A percentile compares a stretch with the other conserved stretches of the same genome.
phyloP scores from a whole-genome alignment of 92 coral and sea anemone species.

The Meandrina meandrites region DNA sequence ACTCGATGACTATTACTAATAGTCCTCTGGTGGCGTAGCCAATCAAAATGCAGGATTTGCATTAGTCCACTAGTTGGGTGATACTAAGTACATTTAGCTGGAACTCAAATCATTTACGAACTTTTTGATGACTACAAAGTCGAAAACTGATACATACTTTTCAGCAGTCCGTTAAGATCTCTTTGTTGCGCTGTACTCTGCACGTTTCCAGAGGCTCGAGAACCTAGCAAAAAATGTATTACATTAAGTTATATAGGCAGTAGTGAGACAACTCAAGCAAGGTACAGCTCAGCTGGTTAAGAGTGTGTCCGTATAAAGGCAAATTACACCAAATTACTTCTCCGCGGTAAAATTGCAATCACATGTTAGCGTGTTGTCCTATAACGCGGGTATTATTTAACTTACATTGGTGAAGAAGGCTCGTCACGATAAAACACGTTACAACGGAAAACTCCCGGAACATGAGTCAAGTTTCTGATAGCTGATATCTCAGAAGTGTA shows the following conservation, averaged over 20 bases:
- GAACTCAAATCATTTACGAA: no score
- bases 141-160: constrained; percentile 22
- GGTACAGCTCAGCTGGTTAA: neutral
- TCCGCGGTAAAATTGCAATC: no score
- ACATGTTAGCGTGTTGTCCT: no score
- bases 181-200: constrained; percentile 57
- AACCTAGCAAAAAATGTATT: neutral
- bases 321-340: neutral
- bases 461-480: constrained; percentile 22
- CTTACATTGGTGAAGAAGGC: constrained; percentile 15
- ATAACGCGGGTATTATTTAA: neutral
- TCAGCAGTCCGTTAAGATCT: constrained; percentile 49
- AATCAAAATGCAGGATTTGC: no score
- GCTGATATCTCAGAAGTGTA: neutral
- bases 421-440: neutral
- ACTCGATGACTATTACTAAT: no score
- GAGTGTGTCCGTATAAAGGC: neutral
- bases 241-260: neutral
- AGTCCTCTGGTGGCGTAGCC: no score
- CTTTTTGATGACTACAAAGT: no score
- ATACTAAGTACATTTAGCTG: no score
- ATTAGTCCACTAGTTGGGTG: no score
- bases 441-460: neutral
- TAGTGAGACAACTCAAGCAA: no score
- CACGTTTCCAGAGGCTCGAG: constrained; percentile 2